Evolutionary conservation across 2,888 invertebrate species (phyloP), one percentile per base, ranked within the genome.

Genomic region (Leptinotarsa juncta): DNA sequence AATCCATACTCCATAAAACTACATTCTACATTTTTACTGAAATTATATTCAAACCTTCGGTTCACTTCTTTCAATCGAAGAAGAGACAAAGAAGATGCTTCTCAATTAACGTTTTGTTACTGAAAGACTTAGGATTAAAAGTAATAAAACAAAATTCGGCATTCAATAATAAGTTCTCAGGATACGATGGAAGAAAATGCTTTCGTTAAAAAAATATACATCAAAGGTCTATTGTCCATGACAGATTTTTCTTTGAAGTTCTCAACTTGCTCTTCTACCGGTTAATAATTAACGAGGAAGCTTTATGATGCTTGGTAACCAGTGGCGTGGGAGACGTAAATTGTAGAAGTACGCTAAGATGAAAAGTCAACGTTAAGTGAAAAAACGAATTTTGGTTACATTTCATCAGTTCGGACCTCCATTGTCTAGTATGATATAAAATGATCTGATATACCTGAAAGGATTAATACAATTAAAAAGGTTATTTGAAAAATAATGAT

Each of bases 261-360:
- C 81, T 81, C 83, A 82, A 83, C 84, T 84, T 84, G 84, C 86
- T 85, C 86, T 84, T 84, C 84, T 84, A 81, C 85, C 84, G 83
- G 86, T 87, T 87, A 87, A 87, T 87, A 86, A 87, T 87, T 87
- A 87, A 86, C 85, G 84, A 85, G 84, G 84, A 83, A 84, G 85
- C 84, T 85, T 84, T 83, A 84, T 84, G 81, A 83, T 83, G 83
- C 82, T 82, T 49, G 57, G 18, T n/a, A 23, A 15, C 20, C 76
- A 75, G 53, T 32, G 75, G 67, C 75, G 75, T 65, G 16, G 49
- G 18, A 14, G 42, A 18, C 15, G 23, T 62, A 26, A 7, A 55
- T 16, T 51, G 51, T 7, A 42, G 10, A 10, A 32, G 32, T 32
- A 32, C 32, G 32, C 32, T 42, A 10, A 42, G 42, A 42, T 42